Base-by-base conservation (phyloP, 2,113 vertebrate genomes). In the Pelecanoides urinatrix region DNA sequence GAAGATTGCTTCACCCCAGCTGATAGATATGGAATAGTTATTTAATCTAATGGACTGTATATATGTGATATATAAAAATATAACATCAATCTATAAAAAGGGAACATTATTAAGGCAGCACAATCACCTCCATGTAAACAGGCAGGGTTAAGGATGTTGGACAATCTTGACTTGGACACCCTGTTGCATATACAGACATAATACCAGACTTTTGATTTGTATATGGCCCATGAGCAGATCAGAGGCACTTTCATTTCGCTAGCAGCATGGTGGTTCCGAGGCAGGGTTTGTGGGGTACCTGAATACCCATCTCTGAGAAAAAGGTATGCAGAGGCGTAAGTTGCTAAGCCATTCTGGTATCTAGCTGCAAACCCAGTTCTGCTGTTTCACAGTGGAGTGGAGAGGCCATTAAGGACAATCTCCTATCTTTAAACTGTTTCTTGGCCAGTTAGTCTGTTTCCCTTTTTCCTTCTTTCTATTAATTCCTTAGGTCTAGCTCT, bases 191-290 rank as follows among this genome's bases (percentile, higher is more conserved):
- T 47, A 2, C 12, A 65, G 63, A 16, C 1, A 1, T 26, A 59
- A 42, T 21, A 45, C 32, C n/a, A 32, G 53, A 20, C 26, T 44
- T 68, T 15, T 27, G 16, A 8, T 67, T 50, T 82, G 5, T 45
- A 2, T 6, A 1, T 15, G 21, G 13, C 22, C 45, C 1, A 0
- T 50, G 40, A 73, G 23, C 40, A 44, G 36, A 21, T 6, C 40
- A 62, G 59, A 45, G 42, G 11, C 15, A 5, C n/a, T 83, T 68
- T 7, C 0, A 6, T 36, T 38, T 47, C n/a, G 7, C 58, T 55
- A 62, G 25, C 40, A 79, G 66, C 47, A 27, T 0, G 0, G 17
- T 7, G 15, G 18, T 75, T 34, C 74, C 52, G 75, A 47, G 56
- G 7, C 30, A 56, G 67, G 44, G 30, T 1, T 1, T 13, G 5